Conservation (phyloP, 2,113 vertebrate genomes). For the Phrynocephalus versicolor region DNA sequence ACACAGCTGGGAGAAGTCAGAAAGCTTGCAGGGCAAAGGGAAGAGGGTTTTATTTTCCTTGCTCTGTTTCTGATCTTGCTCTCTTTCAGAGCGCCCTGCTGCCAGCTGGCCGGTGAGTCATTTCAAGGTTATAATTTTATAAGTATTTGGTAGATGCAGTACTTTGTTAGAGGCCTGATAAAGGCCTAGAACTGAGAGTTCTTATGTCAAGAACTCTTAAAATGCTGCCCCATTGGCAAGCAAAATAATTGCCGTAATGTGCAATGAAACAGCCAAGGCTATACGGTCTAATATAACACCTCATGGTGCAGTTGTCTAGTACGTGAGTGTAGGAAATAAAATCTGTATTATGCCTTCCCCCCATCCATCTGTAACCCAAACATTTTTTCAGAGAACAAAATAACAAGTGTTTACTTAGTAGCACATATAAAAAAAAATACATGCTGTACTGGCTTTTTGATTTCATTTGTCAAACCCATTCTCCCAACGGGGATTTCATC, state of each 20-base stretch:
- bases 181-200: accelerated
- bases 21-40: too few species aligned
- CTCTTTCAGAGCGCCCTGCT: neutral
- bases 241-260: neutral
- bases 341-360: neutral
- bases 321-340: neutral
- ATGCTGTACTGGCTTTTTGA: too few species aligned
- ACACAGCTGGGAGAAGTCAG: neutral
- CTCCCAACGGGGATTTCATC: too few species aligned
- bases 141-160: accelerated
- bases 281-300: accelerated
- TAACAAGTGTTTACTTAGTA: neutral
- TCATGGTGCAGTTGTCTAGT: accelerated
- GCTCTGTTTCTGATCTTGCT: neutral
- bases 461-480: too few species aligned
- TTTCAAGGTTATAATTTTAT: neutral
- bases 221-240: neutral
- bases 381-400: neutral
- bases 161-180: accelerated
- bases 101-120: neutral
- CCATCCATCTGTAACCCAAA: neutral
- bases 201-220: neutral
- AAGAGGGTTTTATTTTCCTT: neutral
- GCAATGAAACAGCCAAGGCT: neutral
- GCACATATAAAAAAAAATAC: too few species aligned